Conservation (phyloP, 37 sponge, comb jelly and placozoan species). For the Cliona cf. orientalis region DNA sequence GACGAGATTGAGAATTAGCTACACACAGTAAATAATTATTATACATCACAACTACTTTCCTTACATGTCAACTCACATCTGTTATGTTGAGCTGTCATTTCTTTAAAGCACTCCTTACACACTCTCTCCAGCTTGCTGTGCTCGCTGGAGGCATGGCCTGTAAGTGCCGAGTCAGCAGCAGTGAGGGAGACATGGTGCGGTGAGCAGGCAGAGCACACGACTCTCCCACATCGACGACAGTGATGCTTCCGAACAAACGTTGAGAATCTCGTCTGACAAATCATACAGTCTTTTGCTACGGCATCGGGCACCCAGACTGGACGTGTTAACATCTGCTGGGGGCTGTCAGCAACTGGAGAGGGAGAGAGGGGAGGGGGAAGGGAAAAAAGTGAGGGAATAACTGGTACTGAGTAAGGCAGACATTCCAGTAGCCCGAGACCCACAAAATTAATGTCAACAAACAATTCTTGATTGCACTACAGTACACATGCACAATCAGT, state of each 20-base stretch:
- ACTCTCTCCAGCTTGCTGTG: conserved; percentile 52
- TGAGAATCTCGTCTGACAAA: conserved; percentile 67
- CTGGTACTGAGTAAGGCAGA: neutral
- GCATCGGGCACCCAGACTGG: conserved; percentile 89
- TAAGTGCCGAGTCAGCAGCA: neutral
- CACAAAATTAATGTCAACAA: too few relatives aligned
- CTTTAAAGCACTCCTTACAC: conserved; percentile 71
- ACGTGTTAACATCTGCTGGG: conserved; percentile 16
- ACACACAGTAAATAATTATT: neutral
- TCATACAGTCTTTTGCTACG: conserved; percentile 68
- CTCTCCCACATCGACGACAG: conserved; percentile 84
- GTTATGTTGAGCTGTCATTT: neutral
- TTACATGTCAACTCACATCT: neutral
- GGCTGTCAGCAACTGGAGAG: neutral
- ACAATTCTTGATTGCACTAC: too few relatives aligned
- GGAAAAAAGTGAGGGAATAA: neutral
- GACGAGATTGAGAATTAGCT: too few relatives aligned
- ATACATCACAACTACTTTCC: neutral
- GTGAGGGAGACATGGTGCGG: conserved; percentile 42
- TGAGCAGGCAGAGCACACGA: conserved; percentile 84
- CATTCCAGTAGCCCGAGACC: neutral
- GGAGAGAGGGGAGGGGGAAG: neutral
- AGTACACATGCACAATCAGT: too few relatives aligned
- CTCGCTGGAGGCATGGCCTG: neutral
- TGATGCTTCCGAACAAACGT: conserved; percentile 86